Evolutionary conservation across 2,797 vertebrate species (phyloP), one percentile per base, ranked within the genome.

Genomic region (Adrianichthys oophorus): DNA sequence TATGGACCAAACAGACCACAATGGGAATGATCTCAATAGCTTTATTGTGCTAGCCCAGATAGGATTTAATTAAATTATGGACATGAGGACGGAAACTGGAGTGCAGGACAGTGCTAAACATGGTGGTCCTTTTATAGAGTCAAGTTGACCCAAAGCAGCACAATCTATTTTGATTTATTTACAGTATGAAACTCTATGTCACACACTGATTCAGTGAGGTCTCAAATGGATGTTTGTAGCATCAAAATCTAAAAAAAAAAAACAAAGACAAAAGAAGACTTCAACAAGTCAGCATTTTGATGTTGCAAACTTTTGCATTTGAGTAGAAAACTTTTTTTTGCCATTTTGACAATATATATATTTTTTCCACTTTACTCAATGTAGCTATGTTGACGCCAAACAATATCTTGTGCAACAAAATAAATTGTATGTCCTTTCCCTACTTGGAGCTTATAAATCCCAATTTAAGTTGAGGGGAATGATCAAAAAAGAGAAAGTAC

Each of bases 51-150:
- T 81, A 79, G 76, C 53, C 67, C 60, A 61, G 73, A 84, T 67
- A 80, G 72, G 15, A 74, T 74, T 74, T 84, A 89, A 90, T 89
- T 90, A 64, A 88, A 88, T 88, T 84, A 87, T 67, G 71, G 74
- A 51, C 60, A 68, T 41, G 47, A 57, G 46, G 47, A 55, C 21
- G 46, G 47, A 23, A 41, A 48, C 41, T 49, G 18, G 18, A 43
- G 60, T 47, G 47, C 65, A 72, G 62, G 54, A 40, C 45, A 56
- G 62, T 65, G 72, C 46, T 61, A 68, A 80, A 65, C 59, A 61
- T 0, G 0, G 41, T 19, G 45, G 41, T 52, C 29, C 12, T 67
- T 75, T 69, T 50, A 43, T 56, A 62, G 12, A 52, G 23, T 24
- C 1, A 32, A 54, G 76, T 62, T 41, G 64, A 53, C 5, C 21